phyloP scores from a whole-genome alignment of 2,113 vertebrate genomes.

The Hippocampus abdominalis region DNA sequence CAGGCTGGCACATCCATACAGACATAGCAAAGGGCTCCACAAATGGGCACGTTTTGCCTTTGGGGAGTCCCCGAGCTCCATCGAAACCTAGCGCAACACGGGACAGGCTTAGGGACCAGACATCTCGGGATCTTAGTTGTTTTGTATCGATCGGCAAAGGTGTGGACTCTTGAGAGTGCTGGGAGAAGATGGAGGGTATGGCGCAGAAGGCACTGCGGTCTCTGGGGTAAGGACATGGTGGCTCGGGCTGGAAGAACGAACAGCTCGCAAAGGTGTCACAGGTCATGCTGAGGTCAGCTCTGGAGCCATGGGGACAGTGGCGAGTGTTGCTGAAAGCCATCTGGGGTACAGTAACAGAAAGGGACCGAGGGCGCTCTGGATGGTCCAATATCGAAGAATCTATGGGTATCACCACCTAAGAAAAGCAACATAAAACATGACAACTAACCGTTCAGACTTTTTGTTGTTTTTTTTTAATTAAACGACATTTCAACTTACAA shows the following conservation, averaged over 20 bases:
- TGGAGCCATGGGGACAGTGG: conserved; percentile 77
- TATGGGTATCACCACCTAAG: conserved; percentile 83
- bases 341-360: conserved; percentile 72
- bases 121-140: conserved; percentile 75
- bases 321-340: conserved; percentile 85
- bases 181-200: conserved; percentile 80
- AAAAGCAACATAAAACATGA: neutral
- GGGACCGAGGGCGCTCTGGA: conserved; percentile 80
- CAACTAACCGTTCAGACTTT: neutral
- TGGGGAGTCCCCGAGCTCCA: conserved; percentile 82
- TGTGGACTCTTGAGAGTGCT: conserved; percentile 73
- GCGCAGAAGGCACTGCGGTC: conserved; percentile 76
- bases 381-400: conserved; percentile 84
- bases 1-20: conserved; percentile 85
- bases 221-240: conserved; percentile 74
- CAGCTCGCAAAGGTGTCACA: conserved; percentile 75
- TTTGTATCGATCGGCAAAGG: conserved; percentile 41
- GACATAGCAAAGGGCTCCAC: conserved; percentile 86
- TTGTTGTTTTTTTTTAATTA: neutral
- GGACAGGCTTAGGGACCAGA: conserved; percentile 85
- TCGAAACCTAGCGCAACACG: conserved; percentile 83
- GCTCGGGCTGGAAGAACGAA: conserved; percentile 77
- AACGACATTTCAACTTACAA: neutral
- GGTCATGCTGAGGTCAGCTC: conserved; percentile 60
- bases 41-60: conserved; percentile 80